Conservation (phyloP, 2,888 invertebrate species). For the Scaptomyza cyrtandrae region DNA sequence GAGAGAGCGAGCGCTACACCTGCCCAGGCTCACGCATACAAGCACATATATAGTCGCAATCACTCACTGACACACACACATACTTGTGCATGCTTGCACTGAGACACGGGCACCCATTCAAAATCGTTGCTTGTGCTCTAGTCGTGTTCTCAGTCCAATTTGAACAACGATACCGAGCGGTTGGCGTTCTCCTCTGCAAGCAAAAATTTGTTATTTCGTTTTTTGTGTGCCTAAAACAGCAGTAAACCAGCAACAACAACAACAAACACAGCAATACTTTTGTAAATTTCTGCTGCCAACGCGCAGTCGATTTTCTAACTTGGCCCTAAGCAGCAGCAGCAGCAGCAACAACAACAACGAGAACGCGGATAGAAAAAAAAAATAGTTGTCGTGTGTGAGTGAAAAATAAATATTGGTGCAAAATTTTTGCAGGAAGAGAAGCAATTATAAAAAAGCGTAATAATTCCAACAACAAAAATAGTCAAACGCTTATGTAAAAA, state of each 20-base stretch:
- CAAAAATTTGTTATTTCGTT: conserved; percentile 40
- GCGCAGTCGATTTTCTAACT: conserved; percentile 65
- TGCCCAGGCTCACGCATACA: conserved; percentile 39
- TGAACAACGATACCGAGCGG: conserved; percentile 84
- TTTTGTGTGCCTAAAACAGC: conserved; percentile 45
- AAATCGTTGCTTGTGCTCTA: conserved; percentile 64
- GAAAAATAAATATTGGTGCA: conserved; percentile 53
- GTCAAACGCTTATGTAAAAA: conserved; percentile 28
- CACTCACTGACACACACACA: conserved; percentile 1
- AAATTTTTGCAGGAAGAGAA: conserved; percentile 35
- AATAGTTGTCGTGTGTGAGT: conserved; percentile 52
- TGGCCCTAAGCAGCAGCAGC: conserved; percentile 60
- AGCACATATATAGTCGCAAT: conserved; percentile 6
- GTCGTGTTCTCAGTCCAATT: conserved; percentile 77
- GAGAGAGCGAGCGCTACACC: conserved; percentile 35
- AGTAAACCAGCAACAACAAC: conserved; percentile 28
- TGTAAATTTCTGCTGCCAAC: conserved; percentile 66
- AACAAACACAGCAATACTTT: conserved; percentile 51
- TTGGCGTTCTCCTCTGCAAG: conserved; percentile 71
- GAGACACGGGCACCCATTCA: conserved; percentile 51
- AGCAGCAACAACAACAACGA: conserved; percentile 25
- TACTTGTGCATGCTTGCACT: conserved; percentile 10
- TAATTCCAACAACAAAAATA: conserved; percentile 29
- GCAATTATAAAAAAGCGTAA: conserved; percentile 37
- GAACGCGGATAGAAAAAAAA: conserved; percentile 28